Percentiles rank a stretch among this genome's conserved stretches.
phyloP scores from a whole-genome alignment of 2,113 vertebrate species.

The Speoplatyrhinus poulsoni region DNA sequence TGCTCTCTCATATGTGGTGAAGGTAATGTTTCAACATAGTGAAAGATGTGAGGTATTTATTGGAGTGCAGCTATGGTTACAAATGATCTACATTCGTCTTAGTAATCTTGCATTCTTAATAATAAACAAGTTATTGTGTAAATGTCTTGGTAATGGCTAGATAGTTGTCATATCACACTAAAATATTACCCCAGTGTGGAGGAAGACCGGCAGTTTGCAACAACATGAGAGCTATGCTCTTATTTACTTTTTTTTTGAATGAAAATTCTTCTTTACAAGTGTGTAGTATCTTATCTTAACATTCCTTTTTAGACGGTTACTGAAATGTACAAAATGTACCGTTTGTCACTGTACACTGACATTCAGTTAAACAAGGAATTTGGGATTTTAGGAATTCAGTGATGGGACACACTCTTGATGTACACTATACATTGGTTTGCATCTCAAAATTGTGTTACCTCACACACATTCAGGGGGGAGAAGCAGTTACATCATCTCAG shows the following conservation, averaged over 20 bases:
- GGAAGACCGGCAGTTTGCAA: too few species aligned
- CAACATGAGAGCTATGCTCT: too few species aligned
- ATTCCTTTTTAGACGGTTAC: too few species aligned
- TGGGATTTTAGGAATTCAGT: too few species aligned
- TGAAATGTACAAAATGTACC: neutral
- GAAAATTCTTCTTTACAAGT: too few species aligned
- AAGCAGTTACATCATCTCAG: constrained; percentile 49
- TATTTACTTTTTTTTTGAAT: too few species aligned
- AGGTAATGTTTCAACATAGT: neutral
- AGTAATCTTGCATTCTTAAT: constrained; percentile 1
- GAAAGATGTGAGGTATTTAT: neutral
- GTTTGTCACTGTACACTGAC: too few species aligned
- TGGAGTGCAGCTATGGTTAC: neutral
- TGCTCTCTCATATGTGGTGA: neutral
- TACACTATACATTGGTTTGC: constrained; percentile 36
- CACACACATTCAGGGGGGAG: constrained; percentile 51
- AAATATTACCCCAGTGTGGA: too few species aligned
- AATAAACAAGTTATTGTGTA: constrained; percentile 2
- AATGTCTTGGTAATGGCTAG: constrained; percentile 20
- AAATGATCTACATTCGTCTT: constrained; percentile 1
- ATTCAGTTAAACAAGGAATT: too few species aligned
- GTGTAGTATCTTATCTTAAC: too few species aligned
- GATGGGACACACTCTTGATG: neutral
- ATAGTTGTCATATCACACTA: constrained; percentile 2
- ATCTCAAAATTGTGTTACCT: constrained; percentile 45